phyloP scores from a whole-genome alignment of 2,888 invertebrate genomes.

The Pristionchus maxplancki region DNA sequence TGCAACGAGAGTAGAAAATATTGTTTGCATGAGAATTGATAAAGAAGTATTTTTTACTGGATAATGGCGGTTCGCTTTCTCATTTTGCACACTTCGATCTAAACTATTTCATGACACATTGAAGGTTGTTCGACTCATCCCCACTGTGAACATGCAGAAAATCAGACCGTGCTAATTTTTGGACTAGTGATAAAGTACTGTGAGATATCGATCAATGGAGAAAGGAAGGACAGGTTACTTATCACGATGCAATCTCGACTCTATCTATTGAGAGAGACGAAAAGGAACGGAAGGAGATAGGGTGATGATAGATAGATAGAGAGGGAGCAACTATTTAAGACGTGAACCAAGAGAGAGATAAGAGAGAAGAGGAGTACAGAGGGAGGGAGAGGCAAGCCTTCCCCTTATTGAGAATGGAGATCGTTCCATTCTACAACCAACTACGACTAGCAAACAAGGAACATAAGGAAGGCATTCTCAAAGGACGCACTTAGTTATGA shows the following conservation, averaged over 20 bases:
- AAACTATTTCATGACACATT: too few species aligned
- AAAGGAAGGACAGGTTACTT: slow-evolving; percentile 33
- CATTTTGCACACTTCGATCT: too few species aligned
- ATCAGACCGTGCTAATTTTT: background rate
- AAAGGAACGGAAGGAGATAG: slow-evolving; percentile 35
- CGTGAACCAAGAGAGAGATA: background rate
- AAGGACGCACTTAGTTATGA: background rate
- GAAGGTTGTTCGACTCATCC: background rate
- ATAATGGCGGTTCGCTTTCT: too few species aligned
- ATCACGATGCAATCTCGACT: slow-evolving; percentile 29
- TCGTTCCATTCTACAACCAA: background rate
- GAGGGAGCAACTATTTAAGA: slow-evolving; percentile 39
- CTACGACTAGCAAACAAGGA: slow-evolving; percentile 24
- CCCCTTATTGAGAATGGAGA: background rate
- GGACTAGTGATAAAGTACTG: slow-evolving; percentile 14
- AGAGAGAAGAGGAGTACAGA: background rate
- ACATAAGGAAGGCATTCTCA: background rate
- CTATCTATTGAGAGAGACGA: slow-evolving; percentile 42
- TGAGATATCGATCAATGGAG: background rate
- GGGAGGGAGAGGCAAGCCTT: background rate
- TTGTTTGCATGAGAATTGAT: too few species aligned
- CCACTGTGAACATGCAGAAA: background rate
- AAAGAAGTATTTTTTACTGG: too few species aligned
- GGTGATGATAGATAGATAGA: slow-evolving; percentile 35
- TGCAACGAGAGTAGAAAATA: background rate